A percentile compares a stretch with the other conserved stretches of the same genome.
Evolutionary conservation across 2,113 vertebrate species (phyloP).

Genomic region (Myiopsitta monachus): DNA sequence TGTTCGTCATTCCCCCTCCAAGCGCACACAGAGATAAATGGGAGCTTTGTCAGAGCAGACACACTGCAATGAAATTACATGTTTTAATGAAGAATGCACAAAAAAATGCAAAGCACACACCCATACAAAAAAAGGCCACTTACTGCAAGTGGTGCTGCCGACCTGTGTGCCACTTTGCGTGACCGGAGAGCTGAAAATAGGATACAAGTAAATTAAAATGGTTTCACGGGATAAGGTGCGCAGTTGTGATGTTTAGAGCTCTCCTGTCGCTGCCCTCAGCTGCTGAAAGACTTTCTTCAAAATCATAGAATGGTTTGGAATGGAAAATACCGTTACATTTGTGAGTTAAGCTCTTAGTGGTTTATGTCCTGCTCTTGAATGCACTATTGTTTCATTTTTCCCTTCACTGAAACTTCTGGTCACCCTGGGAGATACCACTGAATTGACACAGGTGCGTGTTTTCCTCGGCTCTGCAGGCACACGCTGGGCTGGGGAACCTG

Average conservation of each 20-base stretch:
- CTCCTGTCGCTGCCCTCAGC: not conserved
- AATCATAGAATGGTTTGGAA: not conserved
- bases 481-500: not conserved
- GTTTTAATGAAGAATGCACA: not conserved
- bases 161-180: rapidly evolving
- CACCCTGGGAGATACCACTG: not conserved
- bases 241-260: not conserved
- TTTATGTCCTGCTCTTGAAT: not conserved
- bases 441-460: not conserved
- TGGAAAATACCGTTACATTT: not conserved
- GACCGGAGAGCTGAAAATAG: not conserved
- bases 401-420: not conserved
- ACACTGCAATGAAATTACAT: not conserved
- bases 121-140: not conserved
- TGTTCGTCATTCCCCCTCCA: not conserved
- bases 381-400: not conserved
- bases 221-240: not conserved
- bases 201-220: not conserved
- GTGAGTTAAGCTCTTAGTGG: not conserved
- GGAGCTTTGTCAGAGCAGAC: not conserved
- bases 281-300: not conserved
- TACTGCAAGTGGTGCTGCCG: not conserved
- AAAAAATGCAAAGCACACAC: not conserved
- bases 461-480: not conserved
- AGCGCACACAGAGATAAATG: not conserved